These are phyloP conservation scores for Chelon labrosus DNA, from an alignment of 2,797 vertebrate genomes.

Conservation along the genomic window DNA sequence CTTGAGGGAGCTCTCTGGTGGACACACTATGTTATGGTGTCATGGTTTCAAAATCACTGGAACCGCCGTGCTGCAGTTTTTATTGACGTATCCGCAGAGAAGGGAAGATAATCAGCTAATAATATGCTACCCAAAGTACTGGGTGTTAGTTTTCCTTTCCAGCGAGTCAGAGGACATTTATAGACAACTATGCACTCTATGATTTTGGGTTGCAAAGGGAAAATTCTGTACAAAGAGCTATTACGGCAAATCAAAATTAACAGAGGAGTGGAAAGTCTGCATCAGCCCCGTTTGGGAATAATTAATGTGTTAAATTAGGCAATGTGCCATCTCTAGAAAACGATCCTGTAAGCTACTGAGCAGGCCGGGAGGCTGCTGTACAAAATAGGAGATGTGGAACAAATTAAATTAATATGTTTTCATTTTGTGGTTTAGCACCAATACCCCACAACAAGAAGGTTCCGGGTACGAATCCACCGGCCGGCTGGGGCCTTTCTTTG, in stretches of 20 bases:
- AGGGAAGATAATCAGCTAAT: neutral
- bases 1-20: neutral
- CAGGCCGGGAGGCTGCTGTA: slow-evolving; percentile 17
- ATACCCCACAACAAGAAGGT: too few species aligned
- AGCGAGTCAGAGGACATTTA: neutral
- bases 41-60: neutral
- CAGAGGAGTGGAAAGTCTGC: slow-evolving; percentile 24
- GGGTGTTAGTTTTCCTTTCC: neutral
- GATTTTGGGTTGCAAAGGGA: slow-evolving; percentile 15
- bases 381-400: slow-evolving; percentile 13
- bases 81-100: neutral
- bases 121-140: neutral
- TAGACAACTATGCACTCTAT: slow-evolving; percentile 16
- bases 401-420: slow-evolving; percentile 34
- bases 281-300: slow-evolving; percentile 39
- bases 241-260: slow-evolving; percentile 40
- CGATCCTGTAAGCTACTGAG: slow-evolving; percentile 26
- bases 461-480: too few species aligned
- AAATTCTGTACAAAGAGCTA: slow-evolving; percentile 38
- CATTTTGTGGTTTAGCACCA: neutral
- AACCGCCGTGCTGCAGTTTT: neutral
- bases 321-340: slow-evolving; percentile 34
- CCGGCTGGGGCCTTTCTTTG: too few species aligned
- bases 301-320: slow-evolving; percentile 30
- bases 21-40: neutral